phyloP scores from a whole-genome alignment of 2,797 vertebrate genomes.

The Capromys pilorides region DNA sequence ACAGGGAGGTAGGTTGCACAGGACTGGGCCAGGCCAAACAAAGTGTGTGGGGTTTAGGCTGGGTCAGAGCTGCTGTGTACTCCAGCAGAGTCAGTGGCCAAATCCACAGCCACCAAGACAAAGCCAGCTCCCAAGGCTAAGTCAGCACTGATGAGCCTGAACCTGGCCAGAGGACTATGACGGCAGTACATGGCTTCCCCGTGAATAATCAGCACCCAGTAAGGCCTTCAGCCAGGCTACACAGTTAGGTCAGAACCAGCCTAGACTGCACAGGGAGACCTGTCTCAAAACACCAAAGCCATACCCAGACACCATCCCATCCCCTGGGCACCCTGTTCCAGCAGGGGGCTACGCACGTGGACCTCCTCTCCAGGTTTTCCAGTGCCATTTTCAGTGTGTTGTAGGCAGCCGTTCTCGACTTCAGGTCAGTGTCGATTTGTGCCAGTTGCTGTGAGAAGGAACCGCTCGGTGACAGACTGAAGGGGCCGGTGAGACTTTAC shows the following conservation, averaged over 20 bases:
- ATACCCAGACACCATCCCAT: background rate
- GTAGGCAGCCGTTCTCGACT: conserved; percentile 89
- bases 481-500: background rate
- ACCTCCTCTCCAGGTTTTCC: conserved; percentile 89
- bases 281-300: background rate
- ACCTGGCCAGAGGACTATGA: background rate
- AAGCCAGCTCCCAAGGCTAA: background rate
- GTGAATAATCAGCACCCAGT: background rate
- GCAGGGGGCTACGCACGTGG: conserved; percentile 86
- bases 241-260: background rate
- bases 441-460: conserved; percentile 90
- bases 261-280: background rate
- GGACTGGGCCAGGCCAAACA: background rate
- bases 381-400: conserved; percentile 90
- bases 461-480: conserved; percentile 28
- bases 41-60: background rate
- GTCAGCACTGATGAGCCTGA: background rate
- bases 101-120: background rate
- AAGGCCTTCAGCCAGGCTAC: background rate
- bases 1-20: background rate
- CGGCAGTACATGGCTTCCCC: background rate
- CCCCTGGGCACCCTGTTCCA: fast-evolving
- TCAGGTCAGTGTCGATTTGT: conserved; percentile 93
- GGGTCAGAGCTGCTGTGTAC: background rate
- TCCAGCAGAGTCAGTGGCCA: background rate